Conservation (phyloP, 2,797 vertebrate species). For the Neosilurus hyrtlii region DNA sequence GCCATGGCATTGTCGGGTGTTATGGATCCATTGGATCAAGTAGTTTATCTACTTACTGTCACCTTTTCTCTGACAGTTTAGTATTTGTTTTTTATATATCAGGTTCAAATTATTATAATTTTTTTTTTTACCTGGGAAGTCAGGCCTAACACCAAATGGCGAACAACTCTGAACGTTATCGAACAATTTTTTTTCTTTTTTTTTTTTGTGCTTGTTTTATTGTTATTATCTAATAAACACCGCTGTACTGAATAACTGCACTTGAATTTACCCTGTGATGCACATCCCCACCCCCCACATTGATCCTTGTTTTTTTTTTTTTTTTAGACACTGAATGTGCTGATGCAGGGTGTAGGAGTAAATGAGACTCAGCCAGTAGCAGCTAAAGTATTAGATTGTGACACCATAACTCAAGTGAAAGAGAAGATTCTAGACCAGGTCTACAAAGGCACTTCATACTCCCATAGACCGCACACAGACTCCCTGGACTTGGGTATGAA, state of each 20-base stretch:
- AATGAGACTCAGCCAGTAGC: slow-evolving; percentile 83
- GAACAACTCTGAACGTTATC: too few relatives aligned
- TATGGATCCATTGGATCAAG: too few relatives aligned
- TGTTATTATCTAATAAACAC: not conserved
- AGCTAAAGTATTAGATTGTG: slow-evolving; percentile 90
- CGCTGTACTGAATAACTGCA: not conserved
- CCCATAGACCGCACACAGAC: slow-evolving; percentile 86
- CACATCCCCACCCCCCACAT: not conserved
- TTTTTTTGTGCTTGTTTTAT: not conserved
- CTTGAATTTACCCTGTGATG: not conserved
- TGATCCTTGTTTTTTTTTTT: slow-evolving; percentile 9
- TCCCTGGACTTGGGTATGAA: slow-evolving; percentile 89
- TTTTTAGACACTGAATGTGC: slow-evolving; percentile 84
- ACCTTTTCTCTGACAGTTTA: not conserved
- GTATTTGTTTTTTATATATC: not conserved
- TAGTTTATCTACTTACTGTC: too few relatives aligned
- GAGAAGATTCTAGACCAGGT: slow-evolving; percentile 97
- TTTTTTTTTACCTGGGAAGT: not conserved
- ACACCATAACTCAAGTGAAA: slow-evolving; percentile 96
- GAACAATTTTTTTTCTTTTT: too few relatives aligned
- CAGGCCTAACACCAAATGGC: not conserved
- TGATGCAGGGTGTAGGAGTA: slow-evolving; percentile 76
- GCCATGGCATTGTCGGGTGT: too few relatives aligned
- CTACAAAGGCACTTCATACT: slow-evolving; percentile 88
- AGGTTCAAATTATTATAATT: too few relatives aligned